Evolutionary conservation across 2,113 vertebrate genomes (phyloP).

Genomic region (Ictidomys tridecemlineatus): DNA sequence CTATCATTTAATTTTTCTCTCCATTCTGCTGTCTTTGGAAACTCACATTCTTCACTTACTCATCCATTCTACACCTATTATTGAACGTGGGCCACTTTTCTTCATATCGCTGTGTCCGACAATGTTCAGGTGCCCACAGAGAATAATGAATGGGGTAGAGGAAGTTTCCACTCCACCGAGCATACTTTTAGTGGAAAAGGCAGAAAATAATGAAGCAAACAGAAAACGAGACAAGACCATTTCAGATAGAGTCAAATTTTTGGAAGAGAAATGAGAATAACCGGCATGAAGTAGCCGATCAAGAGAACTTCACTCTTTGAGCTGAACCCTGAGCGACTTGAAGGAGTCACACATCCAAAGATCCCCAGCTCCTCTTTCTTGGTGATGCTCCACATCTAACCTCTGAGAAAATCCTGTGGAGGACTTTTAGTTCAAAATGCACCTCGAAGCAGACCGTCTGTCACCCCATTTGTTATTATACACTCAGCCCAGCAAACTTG

Average conservation of each 20-base stretch:
- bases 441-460: background rate
- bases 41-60: background rate
- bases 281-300: background rate
- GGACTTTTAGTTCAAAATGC: background rate
- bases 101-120: background rate
- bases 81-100: background rate
- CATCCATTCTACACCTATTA: conserved; percentile 32
- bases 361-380: background rate
- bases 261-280: background rate
- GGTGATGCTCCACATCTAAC: background rate
- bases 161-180: background rate
- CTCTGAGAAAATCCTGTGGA: background rate
- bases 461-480: background rate
- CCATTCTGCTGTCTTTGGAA: conserved; percentile 12
- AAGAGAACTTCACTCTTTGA: background rate
- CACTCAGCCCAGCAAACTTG: no score
- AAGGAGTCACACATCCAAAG: background rate
- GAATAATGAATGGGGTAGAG: background rate
- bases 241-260: background rate
- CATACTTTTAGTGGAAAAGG: background rate
- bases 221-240: conserved; percentile 8
- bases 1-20: conserved; percentile 38
- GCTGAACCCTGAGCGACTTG: background rate
- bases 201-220: conserved; percentile 28
- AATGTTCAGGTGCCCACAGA: background rate